Conservation (phyloP, 1,140 invertebrate species). For the Drosophila persimilis region DNA sequence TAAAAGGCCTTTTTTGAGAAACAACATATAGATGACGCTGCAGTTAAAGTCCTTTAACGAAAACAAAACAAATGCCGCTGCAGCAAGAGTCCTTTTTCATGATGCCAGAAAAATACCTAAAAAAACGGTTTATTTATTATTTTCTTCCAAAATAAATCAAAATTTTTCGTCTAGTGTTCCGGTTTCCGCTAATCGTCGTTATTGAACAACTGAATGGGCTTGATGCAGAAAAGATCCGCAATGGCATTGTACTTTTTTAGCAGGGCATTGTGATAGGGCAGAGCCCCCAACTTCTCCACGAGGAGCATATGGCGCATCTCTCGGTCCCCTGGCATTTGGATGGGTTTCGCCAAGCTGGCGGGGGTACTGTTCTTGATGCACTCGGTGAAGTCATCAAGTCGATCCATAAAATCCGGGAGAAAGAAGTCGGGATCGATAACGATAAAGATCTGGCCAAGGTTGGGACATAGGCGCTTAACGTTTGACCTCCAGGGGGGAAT, state of each 20-base stretch:
- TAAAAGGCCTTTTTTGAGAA: background rate
- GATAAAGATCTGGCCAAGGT: constrained; percentile 46
- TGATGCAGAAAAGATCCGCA: constrained; percentile 25
- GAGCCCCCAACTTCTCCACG: constrained; percentile 33
- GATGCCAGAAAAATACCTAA: too few species aligned
- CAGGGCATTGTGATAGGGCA: constrained; percentile 35
- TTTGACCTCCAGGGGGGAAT: constrained; percentile 23
- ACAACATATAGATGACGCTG: constrained; percentile 7
- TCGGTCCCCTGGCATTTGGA: constrained; percentile 35
- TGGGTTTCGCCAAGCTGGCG: background rate
- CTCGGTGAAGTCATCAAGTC: constrained; percentile 41
- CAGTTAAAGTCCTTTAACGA: background rate
- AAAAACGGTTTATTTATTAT: background rate
- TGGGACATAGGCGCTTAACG: constrained; percentile 2
- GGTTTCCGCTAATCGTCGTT: background rate
- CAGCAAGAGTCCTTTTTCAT: too few species aligned
- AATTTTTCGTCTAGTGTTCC: too few species aligned
- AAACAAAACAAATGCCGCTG: too few species aligned
- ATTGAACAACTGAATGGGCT: constrained; percentile 33
- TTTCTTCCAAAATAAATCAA: background rate
- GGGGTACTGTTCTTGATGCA: constrained; percentile 20
- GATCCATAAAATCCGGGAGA: constrained; percentile 35
- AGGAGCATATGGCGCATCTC: constrained; percentile 46
- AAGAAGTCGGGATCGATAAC: constrained; percentile 51
- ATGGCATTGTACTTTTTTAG: constrained; percentile 36